These are phyloP conservation scores for Tetropium fuscum DNA, from an alignment of 2,888 invertebrate genomes.

Conservation along the genomic window DNA sequence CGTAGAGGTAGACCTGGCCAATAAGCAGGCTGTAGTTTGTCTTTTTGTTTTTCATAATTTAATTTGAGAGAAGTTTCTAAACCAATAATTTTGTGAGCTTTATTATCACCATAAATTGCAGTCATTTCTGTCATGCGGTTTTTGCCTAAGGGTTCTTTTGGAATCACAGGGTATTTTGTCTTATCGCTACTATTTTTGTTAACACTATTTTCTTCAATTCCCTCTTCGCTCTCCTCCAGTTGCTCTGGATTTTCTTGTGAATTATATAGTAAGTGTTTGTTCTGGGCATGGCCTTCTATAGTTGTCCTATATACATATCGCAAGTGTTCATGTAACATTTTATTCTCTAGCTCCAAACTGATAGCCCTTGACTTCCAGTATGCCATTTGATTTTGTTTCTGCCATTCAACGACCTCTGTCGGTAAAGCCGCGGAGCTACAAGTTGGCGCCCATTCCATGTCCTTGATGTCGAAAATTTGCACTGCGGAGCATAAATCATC, in stretches of 20 bases:
- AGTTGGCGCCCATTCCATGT: constrained; percentile 51
- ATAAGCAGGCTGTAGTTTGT: constrained; percentile 69
- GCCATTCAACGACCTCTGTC: constrained; percentile 63
- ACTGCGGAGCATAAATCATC: constrained; percentile 52
- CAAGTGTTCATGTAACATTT: constrained; percentile 69
- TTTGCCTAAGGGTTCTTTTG: constrained; percentile 55
- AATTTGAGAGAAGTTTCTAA: constrained; percentile 80
- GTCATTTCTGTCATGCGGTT: constrained; percentile 64
- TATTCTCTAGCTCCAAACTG: constrained; percentile 71
- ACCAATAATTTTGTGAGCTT: constrained; percentile 75
- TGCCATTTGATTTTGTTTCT: constrained; percentile 70
- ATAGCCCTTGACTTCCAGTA: constrained; percentile 73
- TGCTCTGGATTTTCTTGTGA: constrained; percentile 34
- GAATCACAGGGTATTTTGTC: constrained; percentile 60
- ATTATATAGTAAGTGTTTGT: constrained; percentile 38
- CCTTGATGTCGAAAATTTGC: constrained; percentile 53
- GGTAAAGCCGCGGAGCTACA: constrained; percentile 34
- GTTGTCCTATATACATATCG: constrained; percentile 58
- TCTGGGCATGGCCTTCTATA: too few relatives aligned
- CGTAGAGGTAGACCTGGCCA: constrained; percentile 73
- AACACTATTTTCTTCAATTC: constrained; percentile 20
- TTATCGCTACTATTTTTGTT: constrained; percentile 40
- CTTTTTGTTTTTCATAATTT: constrained; percentile 72
- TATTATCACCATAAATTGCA: constrained; percentile 74
- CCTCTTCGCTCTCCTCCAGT: constrained; percentile 16